Evolutionary conservation across 2,888 invertebrate species (phyloP).

Genomic region (Brachyptera putata): DNA sequence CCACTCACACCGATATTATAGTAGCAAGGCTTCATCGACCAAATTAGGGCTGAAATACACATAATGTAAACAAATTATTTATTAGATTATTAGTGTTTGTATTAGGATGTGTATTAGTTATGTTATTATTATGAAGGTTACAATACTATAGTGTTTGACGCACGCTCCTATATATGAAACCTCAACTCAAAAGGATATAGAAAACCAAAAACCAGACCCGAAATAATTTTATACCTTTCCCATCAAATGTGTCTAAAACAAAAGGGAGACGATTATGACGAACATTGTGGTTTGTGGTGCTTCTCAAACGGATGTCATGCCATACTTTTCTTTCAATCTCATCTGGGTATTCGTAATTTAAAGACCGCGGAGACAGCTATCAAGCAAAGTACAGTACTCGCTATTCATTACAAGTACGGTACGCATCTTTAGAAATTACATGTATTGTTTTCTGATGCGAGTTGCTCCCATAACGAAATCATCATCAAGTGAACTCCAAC

Average conservation of each 20-base stretch:
- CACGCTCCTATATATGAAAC: neutral
- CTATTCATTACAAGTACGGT: no score
- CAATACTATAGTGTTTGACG: neutral
- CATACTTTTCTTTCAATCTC: no score
- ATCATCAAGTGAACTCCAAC: no score
- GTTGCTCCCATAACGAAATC: no score
- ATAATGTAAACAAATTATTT: constrained; percentile 18
- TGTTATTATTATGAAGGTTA: neutral
- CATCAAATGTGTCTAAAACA: constrained; percentile 38
- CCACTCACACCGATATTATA: constrained; percentile 11
- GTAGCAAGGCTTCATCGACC: constrained; percentile 16
- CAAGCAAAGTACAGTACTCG: no score
- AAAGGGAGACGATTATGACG: constrained; percentile 16
- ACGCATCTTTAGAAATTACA: no score
- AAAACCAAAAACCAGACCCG: constrained; percentile 40
- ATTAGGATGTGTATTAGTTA: neutral
- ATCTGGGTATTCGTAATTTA: no score
- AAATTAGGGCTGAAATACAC: constrained; percentile 5
- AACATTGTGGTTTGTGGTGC: constrained; percentile 14
- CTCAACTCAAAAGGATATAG: constrained; percentile 30
- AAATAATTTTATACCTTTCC: constrained; percentile 52
- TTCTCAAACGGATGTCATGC: constrained; percentile 12
- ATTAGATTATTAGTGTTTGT: constrained; percentile 18
- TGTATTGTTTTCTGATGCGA: no score
- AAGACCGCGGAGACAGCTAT: no score